Percentiles rank a stretch among this genome's conserved stretches.
phyloP scores from a whole-genome alignment of 2,888 invertebrate species.

The Dolichopus griseipennis region DNA sequence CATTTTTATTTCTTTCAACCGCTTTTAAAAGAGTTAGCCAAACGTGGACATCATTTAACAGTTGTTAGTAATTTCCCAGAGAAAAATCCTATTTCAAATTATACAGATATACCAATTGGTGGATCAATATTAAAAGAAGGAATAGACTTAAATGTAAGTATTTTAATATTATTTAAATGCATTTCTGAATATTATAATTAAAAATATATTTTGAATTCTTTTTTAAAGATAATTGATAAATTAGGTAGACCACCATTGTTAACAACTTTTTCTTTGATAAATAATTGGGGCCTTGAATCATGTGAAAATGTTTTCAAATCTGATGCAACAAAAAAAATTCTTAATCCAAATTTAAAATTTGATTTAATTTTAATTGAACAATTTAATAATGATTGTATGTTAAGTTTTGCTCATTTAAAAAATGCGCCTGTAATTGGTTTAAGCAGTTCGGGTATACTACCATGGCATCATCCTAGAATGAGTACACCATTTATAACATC shows the following conservation, averaged over 20 bases:
- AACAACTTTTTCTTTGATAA: constrained; percentile 29
- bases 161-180: background rate
- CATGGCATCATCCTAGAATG: constrained; percentile 49
- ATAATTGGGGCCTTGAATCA: constrained; percentile 30
- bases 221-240: background rate
- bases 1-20: constrained; percentile 43
- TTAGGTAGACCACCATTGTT: background rate
- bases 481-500: constrained; percentile 50
- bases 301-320: constrained; percentile 32
- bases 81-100: constrained; percentile 30
- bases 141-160: constrained; percentile 30
- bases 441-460: constrained; percentile 51
- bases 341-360: constrained; percentile 44
- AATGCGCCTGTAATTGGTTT: constrained; percentile 51
- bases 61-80: constrained; percentile 43
- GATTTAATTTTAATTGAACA: constrained; percentile 59
- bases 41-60: constrained; percentile 42
- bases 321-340: constrained; percentile 26
- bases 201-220: background rate
- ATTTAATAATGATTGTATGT: constrained; percentile 60
- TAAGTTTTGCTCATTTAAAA: constrained; percentile 54
- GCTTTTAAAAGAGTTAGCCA: constrained; percentile 40
- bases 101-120: constrained; percentile 32
- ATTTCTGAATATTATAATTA: no score
- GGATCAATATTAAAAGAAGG: constrained; percentile 29